A percentile compares a stretch with the other conserved stretches of the same genome.
Evolutionary conservation across 1,140 invertebrate species (phyloP).

Genomic region (Lerema accius): DNA sequence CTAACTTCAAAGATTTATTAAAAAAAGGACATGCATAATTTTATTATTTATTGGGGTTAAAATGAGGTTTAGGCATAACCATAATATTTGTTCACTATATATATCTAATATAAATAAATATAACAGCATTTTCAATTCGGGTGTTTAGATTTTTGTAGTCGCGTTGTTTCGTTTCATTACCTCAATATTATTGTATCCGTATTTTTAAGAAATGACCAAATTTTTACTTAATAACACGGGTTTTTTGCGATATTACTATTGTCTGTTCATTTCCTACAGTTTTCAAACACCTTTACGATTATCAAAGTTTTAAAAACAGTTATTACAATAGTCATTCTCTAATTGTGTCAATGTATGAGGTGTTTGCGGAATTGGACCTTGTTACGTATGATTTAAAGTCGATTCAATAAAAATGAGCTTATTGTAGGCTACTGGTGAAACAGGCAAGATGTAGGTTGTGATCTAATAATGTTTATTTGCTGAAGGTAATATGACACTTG

Average conservation of each 20-base stretch:
- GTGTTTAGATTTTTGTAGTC: not conserved
- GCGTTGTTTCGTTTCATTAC: not conserved
- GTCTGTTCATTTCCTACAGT: not conserved
- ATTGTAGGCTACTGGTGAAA: slow-evolving; percentile 45
- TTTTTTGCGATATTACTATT: not conserved
- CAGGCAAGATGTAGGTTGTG: slow-evolving; percentile 52
- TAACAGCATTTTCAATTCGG: not conserved
- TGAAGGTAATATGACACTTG: slow-evolving; percentile 47
- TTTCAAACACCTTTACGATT: not conserved
- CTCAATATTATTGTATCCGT: slow-evolving; percentile 1
- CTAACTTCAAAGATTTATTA: too few relatives aligned
- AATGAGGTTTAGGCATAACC: too few relatives aligned
- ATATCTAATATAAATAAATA: too few relatives aligned
- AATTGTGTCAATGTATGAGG: slow-evolving; percentile 37
- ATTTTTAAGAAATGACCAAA: slow-evolving; percentile 1
- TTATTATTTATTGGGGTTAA: too few relatives aligned
- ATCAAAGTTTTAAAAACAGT: not conserved
- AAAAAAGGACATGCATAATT: too few relatives aligned
- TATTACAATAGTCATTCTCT: slow-evolving; percentile 17
- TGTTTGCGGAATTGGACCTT: slow-evolving; percentile 30
- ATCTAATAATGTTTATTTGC: slow-evolving; percentile 43
- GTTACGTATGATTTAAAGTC: slow-evolving; percentile 28
- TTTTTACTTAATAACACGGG: not conserved
- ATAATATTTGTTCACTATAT: too few relatives aligned
- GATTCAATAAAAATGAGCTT: slow-evolving; percentile 59